phyloP scores from a whole-genome alignment of 2,888 invertebrate genomes.

The Eilema depressum region DNA sequence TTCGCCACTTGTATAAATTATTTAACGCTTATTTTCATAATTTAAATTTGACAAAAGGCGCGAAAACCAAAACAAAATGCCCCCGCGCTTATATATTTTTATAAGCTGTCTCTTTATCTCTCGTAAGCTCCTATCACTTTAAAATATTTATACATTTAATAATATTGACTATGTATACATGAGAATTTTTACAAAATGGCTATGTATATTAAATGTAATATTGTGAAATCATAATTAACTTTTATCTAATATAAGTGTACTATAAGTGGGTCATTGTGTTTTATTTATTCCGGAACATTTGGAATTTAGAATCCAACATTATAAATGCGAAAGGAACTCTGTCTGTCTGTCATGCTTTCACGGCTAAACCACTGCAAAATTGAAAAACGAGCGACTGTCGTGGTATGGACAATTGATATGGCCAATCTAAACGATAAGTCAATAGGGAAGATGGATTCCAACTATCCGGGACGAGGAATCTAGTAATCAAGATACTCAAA shows the following conservation, averaged over 20 bases:
- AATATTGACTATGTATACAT: slow-evolving; percentile 51
- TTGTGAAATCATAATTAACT: slow-evolving; percentile 79
- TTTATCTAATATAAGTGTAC: slow-evolving; percentile 77
- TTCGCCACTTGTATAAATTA: background rate
- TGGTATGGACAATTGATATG: no score
- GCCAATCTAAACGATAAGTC: no score
- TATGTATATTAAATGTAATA: slow-evolving; percentile 79
- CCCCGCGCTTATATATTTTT: slow-evolving; percentile 72
- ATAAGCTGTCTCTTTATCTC: slow-evolving; percentile 65
- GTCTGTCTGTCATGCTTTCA: no score
- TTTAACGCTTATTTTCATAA: background rate
- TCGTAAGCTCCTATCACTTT: slow-evolving; percentile 51
- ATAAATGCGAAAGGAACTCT: no score
- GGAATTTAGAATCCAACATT: background rate
- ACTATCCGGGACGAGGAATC: no score
- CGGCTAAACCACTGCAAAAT: no score
- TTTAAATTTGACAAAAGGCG: background rate
- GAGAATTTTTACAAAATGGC: slow-evolving; percentile 80
- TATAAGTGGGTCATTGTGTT: slow-evolving; percentile 73
- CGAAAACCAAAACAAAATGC: slow-evolving; percentile 37
- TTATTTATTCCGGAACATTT: slow-evolving; percentile 46
- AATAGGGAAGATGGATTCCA: no score
- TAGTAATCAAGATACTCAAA: no score
- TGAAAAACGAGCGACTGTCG: no score
- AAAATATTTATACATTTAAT: slow-evolving; percentile 64